Conservation (phyloP, 2,888 invertebrate genomes). For the Tubulanus polymorphus region DNA sequence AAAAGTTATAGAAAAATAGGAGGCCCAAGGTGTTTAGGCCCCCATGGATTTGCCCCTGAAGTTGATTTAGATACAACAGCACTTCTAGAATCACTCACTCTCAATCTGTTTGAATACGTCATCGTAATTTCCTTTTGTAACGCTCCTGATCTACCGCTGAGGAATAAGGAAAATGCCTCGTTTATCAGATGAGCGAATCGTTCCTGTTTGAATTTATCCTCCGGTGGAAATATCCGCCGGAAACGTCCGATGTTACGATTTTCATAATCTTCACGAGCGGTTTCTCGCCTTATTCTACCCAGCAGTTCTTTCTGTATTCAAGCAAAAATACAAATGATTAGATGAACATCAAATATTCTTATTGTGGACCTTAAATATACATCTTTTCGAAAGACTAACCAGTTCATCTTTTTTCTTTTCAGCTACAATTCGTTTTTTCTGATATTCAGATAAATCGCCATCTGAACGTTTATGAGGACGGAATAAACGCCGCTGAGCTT, state of each 20-base stretch:
- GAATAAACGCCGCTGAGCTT: conserved; percentile 48
- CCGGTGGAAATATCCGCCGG: conserved; percentile 50
- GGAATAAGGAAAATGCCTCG: conserved; percentile 38
- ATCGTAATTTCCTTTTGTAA: conserved; percentile 47
- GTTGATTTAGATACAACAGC: too few species aligned
- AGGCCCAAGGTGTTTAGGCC: too few species aligned
- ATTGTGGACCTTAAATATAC: neutral
- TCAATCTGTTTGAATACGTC: conserved; percentile 42
- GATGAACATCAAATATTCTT: neutral
- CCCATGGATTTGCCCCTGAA: neutral
- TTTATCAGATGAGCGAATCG: conserved; percentile 40
- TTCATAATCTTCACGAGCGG: conserved; percentile 47
- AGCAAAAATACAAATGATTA: too few species aligned
- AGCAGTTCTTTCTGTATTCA: conserved; percentile 50
- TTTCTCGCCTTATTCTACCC: conserved; percentile 38
- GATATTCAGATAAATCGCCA: conserved; percentile 32
- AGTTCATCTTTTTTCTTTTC: conserved; percentile 47
- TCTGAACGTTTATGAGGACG: conserved; percentile 36
- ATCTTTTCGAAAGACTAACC: conserved; percentile 32
- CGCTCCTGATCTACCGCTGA: conserved; percentile 35
- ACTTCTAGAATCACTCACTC: conserved; percentile 24
- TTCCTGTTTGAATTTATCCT: conserved; percentile 43
- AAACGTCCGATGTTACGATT: conserved; percentile 47
- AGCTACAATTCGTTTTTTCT: conserved; percentile 31
- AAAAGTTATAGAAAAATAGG: neutral